phyloP scores from a whole-genome alignment of 2,113 vertebrate species.

The Lophochroa leadbeateri region DNA sequence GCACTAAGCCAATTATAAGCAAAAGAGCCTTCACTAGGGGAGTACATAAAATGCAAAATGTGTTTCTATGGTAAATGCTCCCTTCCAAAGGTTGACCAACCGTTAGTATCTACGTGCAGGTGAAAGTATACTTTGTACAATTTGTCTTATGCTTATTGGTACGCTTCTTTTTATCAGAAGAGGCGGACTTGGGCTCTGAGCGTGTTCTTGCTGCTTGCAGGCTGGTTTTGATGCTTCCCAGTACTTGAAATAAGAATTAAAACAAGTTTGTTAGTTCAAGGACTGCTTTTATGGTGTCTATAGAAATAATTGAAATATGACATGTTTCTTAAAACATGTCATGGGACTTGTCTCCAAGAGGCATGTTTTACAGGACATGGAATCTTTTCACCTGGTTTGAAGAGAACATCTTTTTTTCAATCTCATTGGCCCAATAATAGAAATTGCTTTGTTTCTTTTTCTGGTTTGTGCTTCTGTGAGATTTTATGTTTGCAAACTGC shows the following conservation, averaged over 20 bases:
- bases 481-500: neutral
- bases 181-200: neutral
- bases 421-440: neutral
- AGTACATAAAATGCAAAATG: accelerated
- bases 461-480: neutral
- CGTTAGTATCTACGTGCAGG: neutral
- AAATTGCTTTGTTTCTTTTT: neutral
- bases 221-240: neutral
- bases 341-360: neutral
- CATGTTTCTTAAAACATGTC: neutral
- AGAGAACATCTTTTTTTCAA: neutral
- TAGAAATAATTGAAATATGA: neutral
- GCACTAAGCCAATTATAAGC: neutral
- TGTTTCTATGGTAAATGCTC: neutral
- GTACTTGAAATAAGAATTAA: neutral
- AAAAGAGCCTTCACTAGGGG: neutral
- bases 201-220: neutral
- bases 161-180: neutral
- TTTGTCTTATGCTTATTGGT: neutral
- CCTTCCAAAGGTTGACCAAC: neutral
- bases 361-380: accelerated
- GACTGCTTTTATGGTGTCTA: neutral
- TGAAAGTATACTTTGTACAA: too few relatives aligned
- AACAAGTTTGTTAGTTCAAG: neutral
- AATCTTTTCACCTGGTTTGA: neutral